Conservation (phyloP, 2,113 vertebrate genomes). For the Microcebus jonahi region DNA sequence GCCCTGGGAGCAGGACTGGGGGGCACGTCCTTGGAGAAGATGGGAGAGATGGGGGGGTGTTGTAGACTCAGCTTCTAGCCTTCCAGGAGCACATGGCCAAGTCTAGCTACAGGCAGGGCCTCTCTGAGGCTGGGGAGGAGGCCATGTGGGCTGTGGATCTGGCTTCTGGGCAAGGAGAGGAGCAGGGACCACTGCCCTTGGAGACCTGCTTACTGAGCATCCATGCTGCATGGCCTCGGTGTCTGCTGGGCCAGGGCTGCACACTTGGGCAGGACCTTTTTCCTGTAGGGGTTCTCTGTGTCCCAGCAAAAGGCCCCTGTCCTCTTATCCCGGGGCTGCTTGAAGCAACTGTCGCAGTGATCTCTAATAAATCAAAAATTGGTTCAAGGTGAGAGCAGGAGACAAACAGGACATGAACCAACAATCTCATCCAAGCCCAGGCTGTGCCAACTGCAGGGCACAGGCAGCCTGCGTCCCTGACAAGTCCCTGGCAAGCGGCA, state of each 20-base stretch:
- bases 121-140: not conserved
- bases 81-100: not conserved
- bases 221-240: accelerated
- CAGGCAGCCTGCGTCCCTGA: not conserved
- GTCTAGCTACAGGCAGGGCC: not conserved
- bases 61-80: not conserved
- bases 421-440: not conserved
- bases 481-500: not conserved
- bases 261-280: not conserved
- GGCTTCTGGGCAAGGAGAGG: not conserved
- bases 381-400: constrained; percentile 70
- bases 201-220: not conserved
- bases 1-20: not conserved
- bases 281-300: not conserved
- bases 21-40: accelerated
- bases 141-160: not conserved
- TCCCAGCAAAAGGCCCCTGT: not conserved
- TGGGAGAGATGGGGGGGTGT: not conserved
- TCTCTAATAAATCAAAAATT: constrained; percentile 68
- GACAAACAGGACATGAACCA: constrained; percentile 35
- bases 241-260: not conserved
- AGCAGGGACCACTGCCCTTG: not conserved
- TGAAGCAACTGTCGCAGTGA: not conserved
- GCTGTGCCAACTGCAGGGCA: not conserved
- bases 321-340: not conserved